Evolutionary conservation across 2,888 invertebrate species (phyloP), one percentile per base, ranked within the genome.

Genomic region (Germaria angustata): DNA sequence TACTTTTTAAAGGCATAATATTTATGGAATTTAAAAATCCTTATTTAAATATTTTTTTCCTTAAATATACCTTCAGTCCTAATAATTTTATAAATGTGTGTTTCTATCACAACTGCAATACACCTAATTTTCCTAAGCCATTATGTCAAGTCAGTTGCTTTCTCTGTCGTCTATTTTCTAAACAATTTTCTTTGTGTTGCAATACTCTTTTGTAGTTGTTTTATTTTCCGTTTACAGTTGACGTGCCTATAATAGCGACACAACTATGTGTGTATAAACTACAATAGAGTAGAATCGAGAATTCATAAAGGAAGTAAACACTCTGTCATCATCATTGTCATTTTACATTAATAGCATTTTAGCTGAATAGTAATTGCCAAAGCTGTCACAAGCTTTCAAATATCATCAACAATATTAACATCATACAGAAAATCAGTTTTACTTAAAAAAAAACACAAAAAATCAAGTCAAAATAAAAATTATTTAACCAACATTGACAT

Each of bases 301-400:
- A 79, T 79, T 61, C 59, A 82, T 69, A 82, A 79, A 82, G 79
- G 82, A 82, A 82, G 75, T 82, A 82, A 82, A 82, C 66, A 82
- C 82, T 79, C 49, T 71, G 82, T 82, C 82, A 82, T 82, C 82
- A 71, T 69, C 82, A 75, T 82, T 82, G 82, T 79, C 82, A 79
- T 79, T 79, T 76, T 55, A 79, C 79, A 82, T 82, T 82, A 71
- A 68, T 80, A 46, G 75, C 46, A 76, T 75, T 82, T 76, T 59
- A 76, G 79, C 66, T 76, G 75, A 76, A 82, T 82, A 32, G 82
- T 79, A 79, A 82, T 82, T 82, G 82, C 75, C 79, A 76, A 66
- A 82, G 82, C 82, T 82, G 82, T 82, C 82, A 79, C 75, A 82
- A 76, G 79, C 79, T 82, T 79, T 79, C 79, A 82, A 79, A 82